A percentile compares a stretch with the other conserved stretches of the same genome.
phyloP scores from a whole-genome alignment of 2,888 invertebrate species.

The Eueremaeus valkanovi region DNA sequence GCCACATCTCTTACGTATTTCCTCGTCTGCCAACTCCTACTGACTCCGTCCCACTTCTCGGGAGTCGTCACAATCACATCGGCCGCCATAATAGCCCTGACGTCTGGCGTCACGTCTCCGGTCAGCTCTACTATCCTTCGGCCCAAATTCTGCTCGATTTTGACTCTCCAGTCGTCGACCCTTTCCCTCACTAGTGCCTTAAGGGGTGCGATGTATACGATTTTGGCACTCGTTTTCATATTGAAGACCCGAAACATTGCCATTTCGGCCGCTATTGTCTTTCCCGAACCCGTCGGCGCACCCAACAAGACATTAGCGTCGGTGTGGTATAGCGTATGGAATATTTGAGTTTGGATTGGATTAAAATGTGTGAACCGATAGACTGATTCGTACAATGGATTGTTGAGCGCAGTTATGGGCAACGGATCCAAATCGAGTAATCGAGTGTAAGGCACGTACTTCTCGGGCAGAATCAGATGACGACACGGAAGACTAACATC shows the following conservation, averaged over 20 bases:
- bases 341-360: slow-evolving; percentile 97
- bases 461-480: slow-evolving; percentile 38
- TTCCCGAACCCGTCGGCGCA: slow-evolving; percentile 95
- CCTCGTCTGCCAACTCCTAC: slow-evolving; percentile 94
- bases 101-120: slow-evolving; percentile 84
- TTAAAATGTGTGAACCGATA: slow-evolving; percentile 95
- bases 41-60: slow-evolving; percentile 99
- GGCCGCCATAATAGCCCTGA: slow-evolving; percentile 72
- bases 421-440: slow-evolving; percentile 84
- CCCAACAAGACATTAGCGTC: slow-evolving; percentile 89
- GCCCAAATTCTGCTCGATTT: slow-evolving; percentile 67
- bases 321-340: slow-evolving; percentile 90
- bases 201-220: slow-evolving; percentile 96
- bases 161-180: slow-evolving; percentile 86
- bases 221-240: slow-evolving; percentile 64
- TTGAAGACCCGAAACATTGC: slow-evolving; percentile 91
- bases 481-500: slow-evolving; percentile 56
- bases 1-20: slow-evolving; percentile 83
- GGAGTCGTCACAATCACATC: slow-evolving; percentile 97
- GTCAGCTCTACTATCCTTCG: slow-evolving; percentile 92
- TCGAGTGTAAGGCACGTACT: slow-evolving; percentile 49
- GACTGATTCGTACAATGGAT: slow-evolving; percentile 69
- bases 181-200: slow-evolving; percentile 96
- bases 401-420: slow-evolving; percentile 74
- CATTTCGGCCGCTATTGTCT: slow-evolving; percentile 96